Evolutionary conservation across 37 sponge, comb jelly and placozoan genomes (phyloP), one percentile per base, ranked within the genome.

Genomic region (Chondrosia reniformis): DNA sequence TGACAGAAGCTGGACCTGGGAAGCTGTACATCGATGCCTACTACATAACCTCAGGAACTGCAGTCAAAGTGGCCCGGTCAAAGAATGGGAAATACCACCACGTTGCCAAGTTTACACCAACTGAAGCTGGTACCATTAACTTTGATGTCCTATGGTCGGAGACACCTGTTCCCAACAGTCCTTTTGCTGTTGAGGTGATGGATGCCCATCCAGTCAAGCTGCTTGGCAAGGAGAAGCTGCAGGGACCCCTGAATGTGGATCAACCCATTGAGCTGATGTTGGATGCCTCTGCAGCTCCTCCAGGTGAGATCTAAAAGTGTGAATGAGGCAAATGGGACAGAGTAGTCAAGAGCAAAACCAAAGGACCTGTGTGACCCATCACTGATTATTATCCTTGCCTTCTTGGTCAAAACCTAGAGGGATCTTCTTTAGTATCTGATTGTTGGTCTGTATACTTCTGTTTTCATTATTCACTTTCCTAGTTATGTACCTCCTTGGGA

Each of bases 91-190:
- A 54, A 3, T 72, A 76, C 27, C 63, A 78, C 9, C 6, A 73
- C 52, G 76, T 65, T 2, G 45, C 87, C 56, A 84, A 37, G 28
- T 92, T 87, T 80, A 78, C 77, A 9, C 87, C 87, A 0, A 3
- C 19, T 4, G 43, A 65, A 12, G 43, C 79, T 8, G 85, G 92
- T 0, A 69, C 39, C 0, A 15, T 86, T 33, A 64, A 41, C 33
- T 69, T 92, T 45, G 81, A 84, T 30, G 81, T 92, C 0, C 65
- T 64, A 13, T 87, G 87, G 85, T 85, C 88, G 6, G 88, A 78
- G 19, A 58, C 41, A 5, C 85, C 85, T 4, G 63, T 92, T 36
- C 85, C 92, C 21, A 46, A 73, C 31, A 86, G 87, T 55, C 92
- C 92, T 10, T 92, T 87, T 72, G 8, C 33, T 27, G 83, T 87